Percentiles rank a stretch among this genome's conserved stretches.
phyloP scores from a whole-genome alignment of 2,797 vertebrate genomes.

The Gouania willdenowi region DNA sequence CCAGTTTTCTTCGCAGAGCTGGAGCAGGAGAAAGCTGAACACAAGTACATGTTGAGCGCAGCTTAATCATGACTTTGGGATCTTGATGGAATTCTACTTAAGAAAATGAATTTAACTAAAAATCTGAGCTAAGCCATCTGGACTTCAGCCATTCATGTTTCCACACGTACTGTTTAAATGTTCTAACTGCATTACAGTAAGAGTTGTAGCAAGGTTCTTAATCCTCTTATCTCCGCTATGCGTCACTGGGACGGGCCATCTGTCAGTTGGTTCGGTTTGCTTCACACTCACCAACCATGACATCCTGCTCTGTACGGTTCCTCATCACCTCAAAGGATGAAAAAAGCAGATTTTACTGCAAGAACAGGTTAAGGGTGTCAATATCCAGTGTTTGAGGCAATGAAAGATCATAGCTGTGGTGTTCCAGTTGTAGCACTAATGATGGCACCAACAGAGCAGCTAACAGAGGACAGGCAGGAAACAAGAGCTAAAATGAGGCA shows the following conservation, averaged over 20 bases:
- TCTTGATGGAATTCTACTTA: neutral
- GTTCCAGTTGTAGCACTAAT: constrained; percentile 9
- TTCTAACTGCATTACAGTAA: constrained; percentile 37
- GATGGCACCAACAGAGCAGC: constrained; percentile 5
- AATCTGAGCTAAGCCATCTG: neutral
- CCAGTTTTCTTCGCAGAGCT: constrained; percentile 26
- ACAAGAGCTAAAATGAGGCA: constrained; percentile 1
- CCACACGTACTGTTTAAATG: constrained; percentile 3
- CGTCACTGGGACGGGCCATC: constrained; percentile 67
- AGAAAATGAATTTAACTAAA: neutral
- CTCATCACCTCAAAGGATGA: constrained; percentile 15
- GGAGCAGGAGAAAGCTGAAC: constrained; percentile 45
- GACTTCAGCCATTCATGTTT: neutral
- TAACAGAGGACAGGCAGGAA: constrained; percentile 8
- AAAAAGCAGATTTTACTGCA: constrained; percentile 9
- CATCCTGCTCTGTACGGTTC: constrained; percentile 19
- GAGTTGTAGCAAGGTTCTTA: constrained; percentile 56
- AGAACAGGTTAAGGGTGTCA: constrained; percentile 9
- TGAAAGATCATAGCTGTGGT: neutral
- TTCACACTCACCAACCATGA: constrained; percentile 23
- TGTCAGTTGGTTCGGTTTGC: constrained; percentile 66
- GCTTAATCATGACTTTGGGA: constrained; percentile 22
- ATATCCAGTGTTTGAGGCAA: neutral
- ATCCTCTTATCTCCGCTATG: constrained; percentile 73
- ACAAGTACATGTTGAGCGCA: constrained; percentile 67